A percentile compares a stretch with the other conserved stretches of the same genome.
These are phyloP conservation scores for Sebastes fasciatus DNA, from an alignment of 2,113 vertebrate species.

Conservation along the genomic window DNA sequence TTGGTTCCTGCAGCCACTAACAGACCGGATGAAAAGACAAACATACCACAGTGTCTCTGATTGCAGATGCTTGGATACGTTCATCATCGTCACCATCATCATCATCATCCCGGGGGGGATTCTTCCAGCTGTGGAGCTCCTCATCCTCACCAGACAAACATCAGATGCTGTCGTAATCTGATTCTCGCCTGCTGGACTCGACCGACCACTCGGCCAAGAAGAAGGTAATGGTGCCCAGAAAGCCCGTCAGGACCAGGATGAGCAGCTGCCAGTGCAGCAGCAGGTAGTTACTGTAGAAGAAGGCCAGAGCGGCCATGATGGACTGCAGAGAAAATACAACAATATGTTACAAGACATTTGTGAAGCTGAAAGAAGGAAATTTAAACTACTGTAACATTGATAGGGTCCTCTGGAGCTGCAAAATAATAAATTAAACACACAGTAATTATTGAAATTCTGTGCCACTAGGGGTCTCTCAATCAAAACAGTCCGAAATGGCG, in stretches of 20 bases:
- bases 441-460: too few species aligned
- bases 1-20: neutral
- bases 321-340: constrained; percentile 83
- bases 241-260: constrained; percentile 90
- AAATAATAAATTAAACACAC: too few species aligned
- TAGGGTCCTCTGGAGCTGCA: too few species aligned
- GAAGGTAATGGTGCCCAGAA: constrained; percentile 91
- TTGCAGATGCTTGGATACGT: neutral
- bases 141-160: neutral
- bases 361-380: neutral
- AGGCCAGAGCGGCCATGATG: constrained; percentile 93
- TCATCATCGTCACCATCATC: neutral
- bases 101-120: neutral
- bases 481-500: too few species aligned
- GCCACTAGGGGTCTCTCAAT: too few species aligned
- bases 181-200: constrained; percentile 76
- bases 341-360: neutral
- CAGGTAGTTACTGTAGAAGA: constrained; percentile 98
- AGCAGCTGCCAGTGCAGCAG: constrained; percentile 97
- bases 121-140: neutral
- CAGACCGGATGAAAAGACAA: neutral
- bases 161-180: constrained; percentile 92
- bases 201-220: constrained; percentile 89
- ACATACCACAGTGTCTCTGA: constrained; percentile 16
- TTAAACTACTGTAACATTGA: too few species aligned